Evolutionary conservation across 2,888 invertebrate species (phyloP), one percentile per base, ranked within the genome.

Genomic region (Bombylius discolor): DNA sequence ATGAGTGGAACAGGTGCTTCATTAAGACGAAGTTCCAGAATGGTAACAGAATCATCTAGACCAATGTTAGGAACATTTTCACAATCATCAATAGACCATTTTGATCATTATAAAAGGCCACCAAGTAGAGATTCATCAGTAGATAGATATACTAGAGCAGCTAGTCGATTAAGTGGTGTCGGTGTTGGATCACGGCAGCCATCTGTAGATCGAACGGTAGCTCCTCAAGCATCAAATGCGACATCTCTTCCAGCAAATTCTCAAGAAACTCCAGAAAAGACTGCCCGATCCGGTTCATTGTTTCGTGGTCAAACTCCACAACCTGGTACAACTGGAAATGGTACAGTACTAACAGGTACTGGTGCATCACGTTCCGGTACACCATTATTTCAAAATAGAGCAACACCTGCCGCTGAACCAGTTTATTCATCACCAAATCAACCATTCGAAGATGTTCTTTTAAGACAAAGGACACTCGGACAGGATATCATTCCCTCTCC

Each of bases 81-180:
- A 34, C 71, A 68, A 85, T 79, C 87, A 12, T 87, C 89, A 64
- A 89, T 89, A 68, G 92, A 93, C 73, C 89, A 91, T 68, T 91
- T 93, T 70, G 95, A 95, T 73, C 95, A 96, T 70, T 96, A 96
- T 73, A 90, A 91, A 73, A 79, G 89, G 70, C 90, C 92, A 53
- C 90, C 91, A 1, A 91, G 91, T 76, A 79, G 91, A 68, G 90
- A 91, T 70, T 84, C 87, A 59, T 90, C 90, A 64, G 87, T 89
- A 49, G 91, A 91, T 76, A 80, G 87, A 59, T 89, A 86, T 68
- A 82, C 85, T 6, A 78, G 86, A 59, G 84, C 87, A 33, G 79
- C 83, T 52, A 81, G 81, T 62, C 75, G 82, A 57, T 70, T 83
- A 61, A 79, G 78, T 63, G 72, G 76, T 42, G 68, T 68, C 53